Percentiles rank a stretch among this genome's conserved stretches.
Evolutionary conservation across 2,888 invertebrate species (phyloP).

Genomic region (Pteria penguin): DNA sequence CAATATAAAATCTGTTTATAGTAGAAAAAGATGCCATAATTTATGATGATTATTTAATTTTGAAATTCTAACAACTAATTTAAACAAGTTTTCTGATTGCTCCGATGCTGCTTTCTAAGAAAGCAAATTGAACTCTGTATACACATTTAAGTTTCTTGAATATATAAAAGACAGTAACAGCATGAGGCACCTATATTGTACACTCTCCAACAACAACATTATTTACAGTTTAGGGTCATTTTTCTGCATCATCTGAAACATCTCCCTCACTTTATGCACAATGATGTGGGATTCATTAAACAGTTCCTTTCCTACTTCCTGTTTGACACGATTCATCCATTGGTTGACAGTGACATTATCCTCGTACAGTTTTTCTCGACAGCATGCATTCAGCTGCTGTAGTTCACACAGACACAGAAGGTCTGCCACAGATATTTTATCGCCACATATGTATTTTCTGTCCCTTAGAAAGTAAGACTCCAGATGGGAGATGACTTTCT

Average conservation of each 20-base stretch:
- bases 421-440: constrained; percentile 73
- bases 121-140: no score
- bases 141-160: no score
- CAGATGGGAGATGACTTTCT: constrained; percentile 55
- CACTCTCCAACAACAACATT: neutral
- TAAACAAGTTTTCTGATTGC: no score
- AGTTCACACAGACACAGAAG: constrained; percentile 73
- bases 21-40: no score
- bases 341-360: constrained; percentile 62
- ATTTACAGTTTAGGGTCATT: neutral
- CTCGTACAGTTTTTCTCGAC: constrained; percentile 62
- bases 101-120: no score
- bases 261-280: constrained; percentile 31
- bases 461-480: constrained; percentile 68
- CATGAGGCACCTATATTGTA: no score
- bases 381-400: constrained; percentile 67
- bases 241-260: neutral
- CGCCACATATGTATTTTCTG: constrained; percentile 62
- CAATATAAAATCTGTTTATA: no score
- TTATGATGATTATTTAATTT: no score
- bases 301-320: constrained; percentile 51
- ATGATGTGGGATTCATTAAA: constrained; percentile 61
- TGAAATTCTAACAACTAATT: no score
- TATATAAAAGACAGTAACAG: no score
- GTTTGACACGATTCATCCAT: constrained; percentile 70